Conservation (phyloP, 2,113 vertebrate genomes). For the Marmota monax region DNA sequence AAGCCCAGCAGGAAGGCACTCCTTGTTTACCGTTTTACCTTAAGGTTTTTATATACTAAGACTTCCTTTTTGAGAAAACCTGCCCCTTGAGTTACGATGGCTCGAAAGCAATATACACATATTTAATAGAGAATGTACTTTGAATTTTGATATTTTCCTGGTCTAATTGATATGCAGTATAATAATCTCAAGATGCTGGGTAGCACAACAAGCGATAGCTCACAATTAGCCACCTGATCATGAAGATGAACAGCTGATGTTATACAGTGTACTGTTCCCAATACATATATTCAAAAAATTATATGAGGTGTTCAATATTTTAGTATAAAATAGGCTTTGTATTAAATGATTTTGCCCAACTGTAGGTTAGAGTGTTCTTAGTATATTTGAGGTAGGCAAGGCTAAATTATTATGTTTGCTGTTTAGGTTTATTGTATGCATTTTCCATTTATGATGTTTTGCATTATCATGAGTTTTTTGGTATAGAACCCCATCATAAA, state of each 20-base stretch:
- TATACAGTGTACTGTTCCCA: not conserved
- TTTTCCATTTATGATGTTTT: not conserved
- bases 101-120: not conserved
- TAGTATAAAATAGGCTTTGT: not conserved
- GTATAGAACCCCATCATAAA: not conserved
- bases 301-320: not conserved
- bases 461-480: not conserved
- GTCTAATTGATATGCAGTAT: not conserved
- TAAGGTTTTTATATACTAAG: not conserved
- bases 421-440: not conserved
- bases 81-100: not conserved
- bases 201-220: not conserved
- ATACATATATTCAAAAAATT: not conserved
- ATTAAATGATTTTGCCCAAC: not conserved
- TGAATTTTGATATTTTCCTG: not conserved
- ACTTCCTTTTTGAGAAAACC: slow-evolving; percentile 17
- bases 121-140: not conserved
- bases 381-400: not conserved
- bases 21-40: not conserved
- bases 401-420: not conserved
- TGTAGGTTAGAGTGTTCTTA: not conserved
- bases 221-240: not conserved
- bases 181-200: not conserved
- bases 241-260: not conserved
- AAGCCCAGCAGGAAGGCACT: too few species aligned